Percentiles rank a stretch among this genome's conserved stretches.
phyloP scores from a whole-genome alignment of 2,113 vertebrate genomes.

The Ptilorrhoa leucosticta region DNA sequence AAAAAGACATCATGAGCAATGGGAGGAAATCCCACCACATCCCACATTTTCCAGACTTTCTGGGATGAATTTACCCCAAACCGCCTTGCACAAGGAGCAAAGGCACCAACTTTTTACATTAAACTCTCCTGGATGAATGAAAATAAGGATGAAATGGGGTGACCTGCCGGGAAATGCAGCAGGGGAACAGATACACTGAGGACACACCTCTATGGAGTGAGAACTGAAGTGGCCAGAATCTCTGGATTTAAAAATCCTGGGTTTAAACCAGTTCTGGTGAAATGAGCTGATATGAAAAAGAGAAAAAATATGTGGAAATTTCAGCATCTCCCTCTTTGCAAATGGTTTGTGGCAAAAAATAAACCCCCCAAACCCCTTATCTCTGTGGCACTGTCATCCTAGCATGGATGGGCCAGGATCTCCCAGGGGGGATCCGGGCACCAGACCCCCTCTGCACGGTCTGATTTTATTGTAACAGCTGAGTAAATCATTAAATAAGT shows the following conservation, averaged over 20 bases:
- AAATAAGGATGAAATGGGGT: background rate
- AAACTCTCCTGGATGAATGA: background rate
- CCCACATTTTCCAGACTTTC: background rate
- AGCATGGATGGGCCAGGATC: accelerated
- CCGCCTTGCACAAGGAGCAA: background rate
- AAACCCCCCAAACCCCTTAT: too few relatives aligned
- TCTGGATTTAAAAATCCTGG: accelerated
- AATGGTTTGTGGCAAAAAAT: background rate
- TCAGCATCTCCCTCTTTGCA: background rate
- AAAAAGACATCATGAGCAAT: accelerated
- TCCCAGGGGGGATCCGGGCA: background rate
- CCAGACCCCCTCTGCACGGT: accelerated
- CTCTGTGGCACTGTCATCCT: background rate
- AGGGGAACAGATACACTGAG: accelerated
- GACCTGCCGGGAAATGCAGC: background rate
- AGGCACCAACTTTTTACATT: accelerated
- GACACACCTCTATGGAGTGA: accelerated
- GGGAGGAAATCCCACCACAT: accelerated
- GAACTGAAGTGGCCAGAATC: accelerated
- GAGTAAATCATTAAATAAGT: background rate
- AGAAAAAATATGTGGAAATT: accelerated
- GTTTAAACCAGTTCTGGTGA: background rate
- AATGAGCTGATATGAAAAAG: accelerated
- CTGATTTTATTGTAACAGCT: background rate
- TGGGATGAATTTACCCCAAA: background rate